Conservation (phyloP, 2,113 vertebrate genomes). For the Gasterosteus aculeatus region DNA sequence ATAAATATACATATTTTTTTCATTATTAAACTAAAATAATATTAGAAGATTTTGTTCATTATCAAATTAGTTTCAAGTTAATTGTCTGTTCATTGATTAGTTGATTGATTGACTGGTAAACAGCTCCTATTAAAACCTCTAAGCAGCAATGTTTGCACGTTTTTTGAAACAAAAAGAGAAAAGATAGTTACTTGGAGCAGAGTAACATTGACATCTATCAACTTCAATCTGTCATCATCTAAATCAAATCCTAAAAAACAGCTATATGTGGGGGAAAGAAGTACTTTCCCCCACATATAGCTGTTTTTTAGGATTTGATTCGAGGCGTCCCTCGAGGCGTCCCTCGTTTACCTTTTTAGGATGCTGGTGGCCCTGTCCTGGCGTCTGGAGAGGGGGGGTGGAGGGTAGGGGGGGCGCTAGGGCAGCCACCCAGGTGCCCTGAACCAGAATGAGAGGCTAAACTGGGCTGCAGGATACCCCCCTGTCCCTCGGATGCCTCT, state of each 20-base stretch:
- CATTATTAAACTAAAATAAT: background rate
- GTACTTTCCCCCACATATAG: too few species aligned
- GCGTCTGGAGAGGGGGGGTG: slow-evolving; percentile 3
- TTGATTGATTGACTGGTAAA: background rate
- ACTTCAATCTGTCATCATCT: slow-evolving; percentile 19
- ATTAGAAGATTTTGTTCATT: background rate
- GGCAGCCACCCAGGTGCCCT: slow-evolving; percentile 67
- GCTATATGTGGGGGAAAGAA: slow-evolving; percentile 1
- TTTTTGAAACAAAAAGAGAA: background rate
- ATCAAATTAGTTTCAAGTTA: background rate
- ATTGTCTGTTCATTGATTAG: background rate
- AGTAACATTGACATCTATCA: slow-evolving; percentile 38
- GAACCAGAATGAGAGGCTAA: slow-evolving; percentile 72
- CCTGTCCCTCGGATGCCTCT: slow-evolving; percentile 49
- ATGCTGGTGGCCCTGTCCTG: slow-evolving; percentile 9
- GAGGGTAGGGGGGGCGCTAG: slow-evolving; percentile 17
- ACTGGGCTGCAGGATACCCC: slow-evolving; percentile 59
- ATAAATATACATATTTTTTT: too few species aligned
- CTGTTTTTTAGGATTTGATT: too few species aligned
- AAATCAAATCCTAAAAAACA: background rate
- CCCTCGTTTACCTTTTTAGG: slow-evolving; percentile 46
- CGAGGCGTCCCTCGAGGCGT: too few species aligned
- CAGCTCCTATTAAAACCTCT: background rate
- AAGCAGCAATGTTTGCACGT: background rate
- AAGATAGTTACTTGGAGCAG: background rate